Evolutionary conservation across 2,888 invertebrate species (phyloP).

Genomic region (Malacosoma neustria): DNA sequence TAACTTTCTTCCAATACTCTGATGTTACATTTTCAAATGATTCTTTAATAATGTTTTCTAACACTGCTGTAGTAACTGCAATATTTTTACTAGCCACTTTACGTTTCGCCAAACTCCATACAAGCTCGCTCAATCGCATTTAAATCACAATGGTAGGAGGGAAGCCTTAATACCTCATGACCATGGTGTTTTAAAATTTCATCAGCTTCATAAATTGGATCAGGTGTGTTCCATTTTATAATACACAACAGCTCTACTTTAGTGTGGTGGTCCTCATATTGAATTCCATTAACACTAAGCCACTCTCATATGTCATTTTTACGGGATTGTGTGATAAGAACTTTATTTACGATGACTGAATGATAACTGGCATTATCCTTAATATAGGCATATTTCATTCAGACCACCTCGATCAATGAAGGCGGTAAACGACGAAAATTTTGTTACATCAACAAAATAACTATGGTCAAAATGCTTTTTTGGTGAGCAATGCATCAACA

Average conservation of each 20-base stretch:
- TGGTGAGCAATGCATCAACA: too few relatives aligned
- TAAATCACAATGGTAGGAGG: constrained; percentile 13
- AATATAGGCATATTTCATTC: too few relatives aligned
- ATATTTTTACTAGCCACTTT: constrained; percentile 12
- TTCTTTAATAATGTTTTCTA: constrained; percentile 6
- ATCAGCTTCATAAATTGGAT: constrained; percentile 11
- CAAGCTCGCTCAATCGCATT: constrained; percentile 10
- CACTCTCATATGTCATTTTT: constrained; percentile 9
- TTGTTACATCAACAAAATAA: too few relatives aligned
- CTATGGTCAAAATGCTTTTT: too few relatives aligned
- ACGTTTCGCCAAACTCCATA: constrained; percentile 12
- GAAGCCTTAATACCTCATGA: constrained; percentile 12
- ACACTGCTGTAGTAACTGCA: background rate
- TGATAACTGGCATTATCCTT: constrained; percentile 13
- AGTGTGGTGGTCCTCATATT: constrained; percentile 11
- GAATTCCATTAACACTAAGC: constrained; percentile 11
- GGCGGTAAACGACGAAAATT: too few relatives aligned
- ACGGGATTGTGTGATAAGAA: constrained; percentile 6
- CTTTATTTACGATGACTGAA: constrained; percentile 9
- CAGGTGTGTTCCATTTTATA: constrained; percentile 13
- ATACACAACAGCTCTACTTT: constrained; percentile 14
- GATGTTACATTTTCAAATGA: constrained; percentile 8
- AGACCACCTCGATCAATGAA: too few relatives aligned
- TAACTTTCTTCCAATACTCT: constrained; percentile 10
- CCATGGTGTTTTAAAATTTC: constrained; percentile 13